These are phyloP conservation scores for Paracanthobrama guichenoti DNA, from an alignment of 2,113 vertebrate genomes.

Conservation along the genomic window DNA sequence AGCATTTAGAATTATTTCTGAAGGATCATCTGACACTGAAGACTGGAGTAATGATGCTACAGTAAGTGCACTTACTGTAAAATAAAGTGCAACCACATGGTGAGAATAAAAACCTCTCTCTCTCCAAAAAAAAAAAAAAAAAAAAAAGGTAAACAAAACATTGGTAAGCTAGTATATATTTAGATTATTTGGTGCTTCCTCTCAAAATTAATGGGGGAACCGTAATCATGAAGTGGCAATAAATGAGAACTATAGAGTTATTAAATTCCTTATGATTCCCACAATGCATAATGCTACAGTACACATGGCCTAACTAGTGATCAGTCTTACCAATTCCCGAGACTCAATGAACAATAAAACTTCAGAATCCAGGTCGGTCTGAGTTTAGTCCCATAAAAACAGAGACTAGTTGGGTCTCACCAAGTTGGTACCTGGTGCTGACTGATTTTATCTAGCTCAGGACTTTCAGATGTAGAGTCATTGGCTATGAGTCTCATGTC, in stretches of 20 bases:
- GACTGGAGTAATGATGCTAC: not conserved
- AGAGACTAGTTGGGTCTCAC: constrained; percentile 1
- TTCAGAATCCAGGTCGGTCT: not conserved
- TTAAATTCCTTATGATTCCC: not conserved
- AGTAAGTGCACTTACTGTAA: no score
- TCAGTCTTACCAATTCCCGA: not conserved
- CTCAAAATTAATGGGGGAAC: not conserved
- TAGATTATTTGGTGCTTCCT: not conserved
- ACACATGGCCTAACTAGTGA: no score
- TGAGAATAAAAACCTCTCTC: no score
- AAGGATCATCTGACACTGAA: not conserved
- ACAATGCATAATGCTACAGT: not conserved
- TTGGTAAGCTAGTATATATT: not conserved
- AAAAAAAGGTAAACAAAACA: no score
- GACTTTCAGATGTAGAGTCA: not conserved
- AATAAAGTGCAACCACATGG: no score
- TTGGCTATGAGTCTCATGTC: not conserved
- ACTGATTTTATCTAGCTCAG: constrained; percentile 22
- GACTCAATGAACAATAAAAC: not conserved
- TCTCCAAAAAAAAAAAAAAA: no score
- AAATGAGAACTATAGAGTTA: no score
- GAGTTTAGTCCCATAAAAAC: constrained; percentile 1
- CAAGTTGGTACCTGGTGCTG: not conserved
- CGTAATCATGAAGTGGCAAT: no score
- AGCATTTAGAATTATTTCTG: not conserved